Percentiles rank a stretch among this genome's conserved stretches.
These are phyloP conservation scores for Etheostoma nigrum DNA, from an alignment of 2,797 vertebrate species.

Conservation along the genomic window DNA sequence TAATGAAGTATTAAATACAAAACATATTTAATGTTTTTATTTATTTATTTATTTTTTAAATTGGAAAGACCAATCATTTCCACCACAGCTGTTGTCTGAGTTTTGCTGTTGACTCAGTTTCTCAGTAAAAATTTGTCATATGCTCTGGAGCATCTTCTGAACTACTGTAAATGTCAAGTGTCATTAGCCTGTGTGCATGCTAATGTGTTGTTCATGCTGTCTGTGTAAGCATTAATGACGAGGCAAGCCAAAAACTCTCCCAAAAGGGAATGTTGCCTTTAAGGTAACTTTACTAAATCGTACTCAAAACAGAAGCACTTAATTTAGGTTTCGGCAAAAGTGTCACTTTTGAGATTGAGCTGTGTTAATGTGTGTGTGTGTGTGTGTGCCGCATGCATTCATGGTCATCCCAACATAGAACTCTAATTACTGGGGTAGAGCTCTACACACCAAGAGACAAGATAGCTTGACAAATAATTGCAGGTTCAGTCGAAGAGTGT, in stretches of 20 bases:
- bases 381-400: not conserved
- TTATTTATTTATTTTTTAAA: conserved; percentile 33
- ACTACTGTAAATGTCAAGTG: conserved; percentile 82
- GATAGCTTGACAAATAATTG: conserved; percentile 83
- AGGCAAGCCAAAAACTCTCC: conserved; percentile 36
- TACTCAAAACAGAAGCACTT: conserved; percentile 23
- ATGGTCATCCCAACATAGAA: conserved; percentile 78
- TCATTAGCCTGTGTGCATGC: conserved; percentile 71
- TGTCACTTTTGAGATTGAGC: conserved; percentile 28
- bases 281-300: conserved; percentile 29
- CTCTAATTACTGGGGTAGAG: conserved; percentile 77
- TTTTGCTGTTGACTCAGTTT: conserved; percentile 73
- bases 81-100: conserved; percentile 66
- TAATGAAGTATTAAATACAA: not conserved
- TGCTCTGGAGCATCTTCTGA: conserved; percentile 78
- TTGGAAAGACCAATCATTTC: conserved; percentile 49
- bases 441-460: conserved; percentile 66
- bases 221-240: conserved; percentile 65
- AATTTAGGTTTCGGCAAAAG: conserved; percentile 29
- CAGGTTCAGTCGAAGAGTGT: conserved; percentile 71
- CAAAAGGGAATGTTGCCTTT: conserved; percentile 46
- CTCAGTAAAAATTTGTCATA: conserved; percentile 78
- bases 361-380: conserved; percentile 28
- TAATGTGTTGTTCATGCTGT: conserved; percentile 73
- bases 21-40: conserved; percentile 10